A percentile compares a stretch with the other conserved stretches of the same genome.
Conservation (phyloP, 2,113 vertebrate genomes). For the Bungarus multicinctus region DNA sequence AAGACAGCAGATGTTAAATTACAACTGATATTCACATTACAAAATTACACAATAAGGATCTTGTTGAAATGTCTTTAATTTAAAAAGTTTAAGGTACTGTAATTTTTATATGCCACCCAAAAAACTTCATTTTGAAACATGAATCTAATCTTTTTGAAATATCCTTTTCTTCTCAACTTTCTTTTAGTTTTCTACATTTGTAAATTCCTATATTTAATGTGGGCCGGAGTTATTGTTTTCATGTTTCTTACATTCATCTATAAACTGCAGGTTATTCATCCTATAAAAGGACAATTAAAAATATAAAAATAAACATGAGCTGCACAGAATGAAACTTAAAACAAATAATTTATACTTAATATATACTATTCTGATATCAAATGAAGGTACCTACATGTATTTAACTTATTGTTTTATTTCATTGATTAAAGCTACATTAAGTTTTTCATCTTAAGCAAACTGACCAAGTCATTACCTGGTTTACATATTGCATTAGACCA, state of each 20-base stretch:
- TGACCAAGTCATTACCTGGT: background rate
- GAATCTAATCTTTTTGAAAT: background rate
- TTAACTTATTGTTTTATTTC: background rate
- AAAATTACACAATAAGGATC: background rate
- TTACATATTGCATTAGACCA: background rate
- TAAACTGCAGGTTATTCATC: background rate
- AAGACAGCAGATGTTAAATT: conserved; percentile 22
- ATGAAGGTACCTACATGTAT: background rate
- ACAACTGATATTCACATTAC: background rate
- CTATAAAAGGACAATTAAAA: conserved; percentile 4
- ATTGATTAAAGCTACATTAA: background rate
- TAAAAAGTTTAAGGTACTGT: background rate
- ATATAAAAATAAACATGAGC: background rate
- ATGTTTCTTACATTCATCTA: background rate
- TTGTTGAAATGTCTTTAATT: background rate
- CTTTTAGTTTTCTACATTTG: background rate
- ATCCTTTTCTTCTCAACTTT: background rate
- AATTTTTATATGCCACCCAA: background rate
- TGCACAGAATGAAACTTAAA: conserved; percentile 29
- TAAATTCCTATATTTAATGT: background rate
- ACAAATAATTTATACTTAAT: background rate
- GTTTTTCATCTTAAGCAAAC: background rate
- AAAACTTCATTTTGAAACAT: background rate
- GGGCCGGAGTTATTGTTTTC: background rate
- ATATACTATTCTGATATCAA: accelerated